phyloP scores from a whole-genome alignment of 2,888 invertebrate genomes.

The Galeopsomyia nigrocyanea region DNA sequence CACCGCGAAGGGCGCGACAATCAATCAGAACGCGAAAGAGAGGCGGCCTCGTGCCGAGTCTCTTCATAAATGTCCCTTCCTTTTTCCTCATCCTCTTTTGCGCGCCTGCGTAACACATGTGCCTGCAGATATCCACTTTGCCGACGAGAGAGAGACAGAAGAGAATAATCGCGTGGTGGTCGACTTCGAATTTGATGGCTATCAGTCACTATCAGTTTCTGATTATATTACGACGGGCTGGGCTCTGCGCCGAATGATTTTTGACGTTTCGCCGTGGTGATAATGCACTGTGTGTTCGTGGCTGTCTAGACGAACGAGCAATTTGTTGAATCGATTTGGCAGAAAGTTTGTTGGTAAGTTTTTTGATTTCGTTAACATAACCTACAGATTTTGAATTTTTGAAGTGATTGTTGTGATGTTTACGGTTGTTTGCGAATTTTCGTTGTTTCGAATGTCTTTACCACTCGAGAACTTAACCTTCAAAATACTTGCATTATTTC shows the following conservation, averaged over 20 bases:
- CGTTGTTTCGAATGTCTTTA: too few species aligned
- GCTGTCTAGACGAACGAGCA: background rate
- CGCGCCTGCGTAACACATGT: constrained; percentile 8
- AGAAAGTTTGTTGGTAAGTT: constrained; percentile 17
- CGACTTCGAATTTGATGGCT: background rate
- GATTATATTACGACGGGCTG: constrained; percentile 3
- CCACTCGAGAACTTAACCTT: too few species aligned
- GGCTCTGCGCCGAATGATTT: background rate
- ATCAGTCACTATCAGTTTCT: background rate
- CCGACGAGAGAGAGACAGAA: background rate
- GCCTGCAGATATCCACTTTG: background rate
- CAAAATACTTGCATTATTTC: too few species aligned
- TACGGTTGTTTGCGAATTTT: too few species aligned
- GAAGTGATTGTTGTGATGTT: background rate
- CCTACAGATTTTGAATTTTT: background rate
- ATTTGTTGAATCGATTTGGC: background rate
- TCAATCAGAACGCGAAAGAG: constrained; percentile 20
- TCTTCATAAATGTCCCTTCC: background rate
- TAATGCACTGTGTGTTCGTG: background rate
- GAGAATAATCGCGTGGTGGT: background rate
- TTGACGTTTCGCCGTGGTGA: background rate
- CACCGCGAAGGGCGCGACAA: constrained; percentile 32
- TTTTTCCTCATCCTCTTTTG: background rate
- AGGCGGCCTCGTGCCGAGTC: background rate
- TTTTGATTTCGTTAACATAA: constrained; percentile 11